Percentiles rank a stretch among this genome's conserved stretches.
phyloP scores from a whole-genome alignment of 2,113 vertebrate genomes.

The Orcinus orca region DNA sequence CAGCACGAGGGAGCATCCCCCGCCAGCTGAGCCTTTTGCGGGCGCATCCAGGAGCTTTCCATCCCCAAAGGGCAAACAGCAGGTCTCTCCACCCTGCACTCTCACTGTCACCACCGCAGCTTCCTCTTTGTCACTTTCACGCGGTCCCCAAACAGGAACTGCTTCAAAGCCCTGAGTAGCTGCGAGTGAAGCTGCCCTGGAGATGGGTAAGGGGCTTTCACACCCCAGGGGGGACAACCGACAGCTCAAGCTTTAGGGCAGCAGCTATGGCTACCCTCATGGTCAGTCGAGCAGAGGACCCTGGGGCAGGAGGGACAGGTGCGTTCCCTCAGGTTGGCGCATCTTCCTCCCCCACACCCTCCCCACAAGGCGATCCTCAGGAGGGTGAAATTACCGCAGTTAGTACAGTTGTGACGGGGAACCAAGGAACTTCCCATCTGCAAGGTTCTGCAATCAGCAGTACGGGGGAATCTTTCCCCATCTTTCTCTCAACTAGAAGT shows the following conservation, averaged over 20 bases:
- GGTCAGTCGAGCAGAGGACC: background rate
- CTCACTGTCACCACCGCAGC: background rate
- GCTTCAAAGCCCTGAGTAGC: background rate
- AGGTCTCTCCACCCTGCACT: background rate
- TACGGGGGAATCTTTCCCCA: background rate
- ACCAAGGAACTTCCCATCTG: background rate
- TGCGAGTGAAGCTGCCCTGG: background rate
- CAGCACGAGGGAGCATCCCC: no score
- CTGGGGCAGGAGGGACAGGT: accelerated
- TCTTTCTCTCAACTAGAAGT: background rate
- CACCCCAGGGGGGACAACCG: accelerated
- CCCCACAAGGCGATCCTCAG: background rate
- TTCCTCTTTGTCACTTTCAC: slow-evolving; percentile 47
- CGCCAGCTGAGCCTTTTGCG: background rate
- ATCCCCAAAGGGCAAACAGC: background rate
- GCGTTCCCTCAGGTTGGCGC: background rate
- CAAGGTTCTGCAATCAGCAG: background rate
- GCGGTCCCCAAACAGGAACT: slow-evolving; percentile 24
- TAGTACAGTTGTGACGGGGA: background rate
- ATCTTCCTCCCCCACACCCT: background rate
- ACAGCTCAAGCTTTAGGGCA: no score
- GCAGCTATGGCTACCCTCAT: accelerated
- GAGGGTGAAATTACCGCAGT: background rate
- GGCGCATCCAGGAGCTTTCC: background rate
- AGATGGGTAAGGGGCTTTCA: no score